Conservation (phyloP, 1,140 invertebrate species). For the Drosophila nikananu region DNA sequence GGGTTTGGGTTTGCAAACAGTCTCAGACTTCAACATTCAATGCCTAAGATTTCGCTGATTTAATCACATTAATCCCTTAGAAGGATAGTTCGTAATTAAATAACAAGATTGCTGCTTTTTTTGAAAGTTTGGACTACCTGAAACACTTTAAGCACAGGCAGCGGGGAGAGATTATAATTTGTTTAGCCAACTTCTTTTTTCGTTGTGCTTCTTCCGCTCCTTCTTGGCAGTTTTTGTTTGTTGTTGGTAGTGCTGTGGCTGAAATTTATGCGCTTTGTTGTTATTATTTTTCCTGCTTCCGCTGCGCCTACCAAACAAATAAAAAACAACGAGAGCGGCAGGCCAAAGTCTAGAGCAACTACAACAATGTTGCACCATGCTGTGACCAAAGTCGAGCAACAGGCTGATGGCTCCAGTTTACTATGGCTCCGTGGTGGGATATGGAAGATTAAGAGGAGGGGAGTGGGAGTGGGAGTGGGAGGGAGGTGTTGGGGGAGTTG, state of each 20-base stretch:
- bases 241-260: slow-evolving; percentile 48
- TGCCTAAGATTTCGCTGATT: neutral
- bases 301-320: slow-evolving; percentile 61
- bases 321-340: slow-evolving; percentile 40
- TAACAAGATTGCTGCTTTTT: neutral
- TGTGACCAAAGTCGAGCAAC: slow-evolving; percentile 66
- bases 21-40: neutral
- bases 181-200: slow-evolving; percentile 49
- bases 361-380: slow-evolving; percentile 73
- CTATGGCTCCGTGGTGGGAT: neutral
- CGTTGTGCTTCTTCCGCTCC: slow-evolving; percentile 29
- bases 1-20: neutral
- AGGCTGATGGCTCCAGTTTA: slow-evolving; percentile 49
- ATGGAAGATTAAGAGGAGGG: neutral
- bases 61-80: neutral
- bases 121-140: neutral
- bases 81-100: neutral
- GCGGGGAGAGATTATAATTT: slow-evolving; percentile 56
- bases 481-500: slow-evolving; percentile 23
- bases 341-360: slow-evolving; percentile 35
- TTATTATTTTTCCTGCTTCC: slow-evolving; percentile 76
- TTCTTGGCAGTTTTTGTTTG: slow-evolving; percentile 56
- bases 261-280: slow-evolving; percentile 74
- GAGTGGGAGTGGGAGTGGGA: neutral
- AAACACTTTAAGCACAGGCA: slow-evolving; percentile 19